phyloP scores from a whole-genome alignment of 92 coral and sea anemone genomes.

The Epizoanthus scotinus region DNA sequence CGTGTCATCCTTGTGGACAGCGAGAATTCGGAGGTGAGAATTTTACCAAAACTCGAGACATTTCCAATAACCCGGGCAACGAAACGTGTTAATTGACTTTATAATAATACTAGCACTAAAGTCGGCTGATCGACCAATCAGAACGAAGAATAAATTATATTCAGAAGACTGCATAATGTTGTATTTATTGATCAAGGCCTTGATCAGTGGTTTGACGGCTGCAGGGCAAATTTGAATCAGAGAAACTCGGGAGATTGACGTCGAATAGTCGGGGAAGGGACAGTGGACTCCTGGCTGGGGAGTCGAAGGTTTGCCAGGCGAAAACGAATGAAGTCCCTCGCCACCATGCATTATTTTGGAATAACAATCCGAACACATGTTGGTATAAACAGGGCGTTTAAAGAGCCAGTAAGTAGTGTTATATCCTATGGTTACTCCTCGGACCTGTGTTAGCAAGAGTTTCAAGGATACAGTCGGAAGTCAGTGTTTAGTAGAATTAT shows the following conservation, averaged over 20 bases:
- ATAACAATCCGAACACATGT: background rate
- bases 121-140: background rate
- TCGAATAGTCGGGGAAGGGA: background rate
- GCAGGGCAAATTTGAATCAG: background rate
- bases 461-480: background rate
- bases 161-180: background rate
- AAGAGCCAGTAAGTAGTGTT: conserved; percentile 6
- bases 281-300: background rate
- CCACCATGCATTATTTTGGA: background rate
- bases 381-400: background rate
- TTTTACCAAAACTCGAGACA: background rate
- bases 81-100: background rate
- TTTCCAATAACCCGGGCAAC: conserved; percentile 37
- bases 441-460: background rate
- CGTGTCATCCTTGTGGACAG: no score
- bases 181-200: conserved; percentile 5
- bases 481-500: background rate
- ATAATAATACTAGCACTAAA: background rate
- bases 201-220: background rate
- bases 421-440: background rate
- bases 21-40: background rate
- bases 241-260: background rate
- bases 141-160: background rate
- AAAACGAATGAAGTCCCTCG: background rate
- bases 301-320: background rate